Base-by-base conservation (phyloP, 2,113 vertebrate species). In the Myocastor coypus region DNA sequence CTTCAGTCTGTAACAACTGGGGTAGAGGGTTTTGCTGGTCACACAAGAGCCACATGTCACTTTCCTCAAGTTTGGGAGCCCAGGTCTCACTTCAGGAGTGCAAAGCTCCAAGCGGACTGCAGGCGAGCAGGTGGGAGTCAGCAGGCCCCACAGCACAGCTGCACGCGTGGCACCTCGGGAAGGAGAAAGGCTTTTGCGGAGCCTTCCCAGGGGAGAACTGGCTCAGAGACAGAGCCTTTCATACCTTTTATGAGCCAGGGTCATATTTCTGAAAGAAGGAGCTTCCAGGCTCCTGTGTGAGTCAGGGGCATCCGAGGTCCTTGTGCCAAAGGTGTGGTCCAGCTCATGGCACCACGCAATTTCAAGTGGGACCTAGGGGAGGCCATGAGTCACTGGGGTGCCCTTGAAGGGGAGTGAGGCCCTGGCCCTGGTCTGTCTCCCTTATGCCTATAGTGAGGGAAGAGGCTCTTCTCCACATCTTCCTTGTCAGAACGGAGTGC, bases 221-320 rank as follows among this genome's bases (percentile, higher is more conserved):
- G 9, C 66, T 77, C 17, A 20, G 75, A 63, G 83, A 95, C 63
- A 37, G 10, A 90, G 5, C 37, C 40, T 61, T 12, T 42, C 59
- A 61, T 61, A 92, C 84, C 59, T 14, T 80, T 96, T 57, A 28
- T 42, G 75, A 80, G 87, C 80, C 81, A 85, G 73, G 22, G 19
- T 52, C 85, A 55, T 42, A 75, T 13, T 24, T 17, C 52, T 26
- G 37, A 78, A 95, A 89, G 77, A 20, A 42, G 40, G 46, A 34
- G 5, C 50, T 93, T 78, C 40, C 37, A 24, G 42, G 42, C 40
- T 80, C 61, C 91, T 64, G 66, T n/a, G 37, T 75, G 50, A 13
- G 19, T 20, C 32, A 81, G 52, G 63, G 7, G 83, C 17, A 22
- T 30, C n/a, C 28, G 64, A 52, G 3, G 16, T 69, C 50, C 34